Percentiles rank a stretch among this genome's conserved stretches.
Conservation (phyloP, 1,140 invertebrate species). For the Mya arenaria region DNA sequence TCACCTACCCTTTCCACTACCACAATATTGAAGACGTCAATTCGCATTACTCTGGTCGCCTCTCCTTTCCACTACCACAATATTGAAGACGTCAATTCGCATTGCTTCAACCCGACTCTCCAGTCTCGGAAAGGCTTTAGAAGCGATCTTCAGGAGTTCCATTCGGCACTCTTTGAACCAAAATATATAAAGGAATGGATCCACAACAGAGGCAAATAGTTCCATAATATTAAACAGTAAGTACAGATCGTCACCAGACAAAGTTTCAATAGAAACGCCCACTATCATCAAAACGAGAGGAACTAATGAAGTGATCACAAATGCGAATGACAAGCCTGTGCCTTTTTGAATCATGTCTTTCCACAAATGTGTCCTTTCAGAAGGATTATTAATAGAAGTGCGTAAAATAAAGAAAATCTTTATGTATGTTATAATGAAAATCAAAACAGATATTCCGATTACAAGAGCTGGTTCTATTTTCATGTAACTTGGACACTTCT, state of each 20-base stretch:
- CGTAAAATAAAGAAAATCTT: too few relatives aligned
- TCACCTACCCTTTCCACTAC: too few relatives aligned
- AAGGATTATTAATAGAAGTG: too few relatives aligned
- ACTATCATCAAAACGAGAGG: background rate
- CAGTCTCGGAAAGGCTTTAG: background rate
- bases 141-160: background rate
- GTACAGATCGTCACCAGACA: background rate
- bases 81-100: conserved; percentile 11
- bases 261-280: background rate
- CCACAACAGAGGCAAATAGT: background rate
- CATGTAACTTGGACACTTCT: background rate
- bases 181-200: conserved; percentile 24
- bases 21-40: too few relatives aligned
- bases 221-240: background rate
- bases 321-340: background rate
- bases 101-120: background rate
- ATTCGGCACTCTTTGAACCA: conserved; percentile 24
- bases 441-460: too few relatives aligned
- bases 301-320: background rate
- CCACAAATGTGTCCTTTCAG: too few relatives aligned
- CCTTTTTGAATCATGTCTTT: background rate
- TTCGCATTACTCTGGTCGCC: too few relatives aligned
- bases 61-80: background rate
- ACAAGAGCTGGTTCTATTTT: background rate
- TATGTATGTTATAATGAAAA: too few relatives aligned